These are phyloP conservation scores for Rhabdomys dilectus DNA, from an alignment of 2,113 vertebrate genomes.

Conservation along the genomic window DNA sequence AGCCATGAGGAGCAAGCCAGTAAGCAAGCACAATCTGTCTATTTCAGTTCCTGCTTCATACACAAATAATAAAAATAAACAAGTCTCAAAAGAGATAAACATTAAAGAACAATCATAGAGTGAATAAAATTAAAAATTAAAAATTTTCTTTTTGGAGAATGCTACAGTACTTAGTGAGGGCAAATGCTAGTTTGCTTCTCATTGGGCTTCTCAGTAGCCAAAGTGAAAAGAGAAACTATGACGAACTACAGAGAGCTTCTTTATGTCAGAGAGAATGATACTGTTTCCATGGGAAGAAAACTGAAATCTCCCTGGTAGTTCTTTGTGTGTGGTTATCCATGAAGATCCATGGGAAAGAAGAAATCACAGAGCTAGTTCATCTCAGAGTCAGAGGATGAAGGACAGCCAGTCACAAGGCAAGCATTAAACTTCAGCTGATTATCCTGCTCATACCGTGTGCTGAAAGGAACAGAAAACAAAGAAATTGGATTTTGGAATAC, in stretches of 20 bases:
- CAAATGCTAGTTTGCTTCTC: not conserved
- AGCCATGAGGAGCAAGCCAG: not conserved
- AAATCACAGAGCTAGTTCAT: not conserved
- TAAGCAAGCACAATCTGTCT: too few species aligned
- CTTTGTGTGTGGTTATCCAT: not conserved
- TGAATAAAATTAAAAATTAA: not conserved
- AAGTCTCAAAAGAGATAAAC: not conserved
- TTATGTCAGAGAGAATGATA: not conserved
- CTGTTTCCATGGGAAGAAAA: not conserved
- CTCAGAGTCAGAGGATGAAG: not conserved
- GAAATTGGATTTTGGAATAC: not conserved
- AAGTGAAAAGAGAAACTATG: not conserved
- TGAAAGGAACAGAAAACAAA: not conserved
- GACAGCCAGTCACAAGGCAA: not conserved
- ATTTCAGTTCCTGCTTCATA: not conserved
- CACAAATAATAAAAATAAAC: not conserved
- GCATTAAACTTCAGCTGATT: too few species aligned
- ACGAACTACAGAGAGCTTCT: too few species aligned
- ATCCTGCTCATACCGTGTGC: not conserved
- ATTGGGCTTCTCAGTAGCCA: not conserved
- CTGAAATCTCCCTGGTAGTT: not conserved
- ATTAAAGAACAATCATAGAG: not conserved
- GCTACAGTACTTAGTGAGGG: not conserved
- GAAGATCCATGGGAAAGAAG: not conserved
- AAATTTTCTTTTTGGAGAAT: not conserved